A percentile compares a stretch with the other conserved stretches of the same genome.
These are phyloP conservation scores for Pipra filicauda DNA, from an alignment of 2,113 vertebrate genomes.

Conservation along the genomic window DNA sequence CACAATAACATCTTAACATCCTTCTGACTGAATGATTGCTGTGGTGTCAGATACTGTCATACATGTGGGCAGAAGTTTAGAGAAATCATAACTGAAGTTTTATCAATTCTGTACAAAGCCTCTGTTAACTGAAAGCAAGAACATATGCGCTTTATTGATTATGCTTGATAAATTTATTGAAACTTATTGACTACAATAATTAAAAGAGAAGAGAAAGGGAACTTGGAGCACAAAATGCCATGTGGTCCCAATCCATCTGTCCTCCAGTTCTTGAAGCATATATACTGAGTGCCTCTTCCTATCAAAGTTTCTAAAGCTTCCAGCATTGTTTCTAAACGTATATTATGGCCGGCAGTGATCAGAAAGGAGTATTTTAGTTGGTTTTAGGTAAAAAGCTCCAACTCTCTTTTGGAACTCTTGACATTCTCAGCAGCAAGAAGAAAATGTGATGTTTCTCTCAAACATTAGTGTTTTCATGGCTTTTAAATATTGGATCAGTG, in stretches of 20 bases:
- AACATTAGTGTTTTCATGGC: neutral
- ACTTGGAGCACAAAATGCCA: neutral
- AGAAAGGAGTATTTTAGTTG: neutral
- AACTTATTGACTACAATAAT: neutral
- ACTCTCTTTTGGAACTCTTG: neutral
- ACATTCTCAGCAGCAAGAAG: neutral
- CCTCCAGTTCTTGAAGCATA: neutral
- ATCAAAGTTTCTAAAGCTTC: neutral
- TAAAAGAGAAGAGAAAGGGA: neutral
- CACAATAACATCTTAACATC: neutral
- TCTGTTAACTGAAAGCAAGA: neutral
- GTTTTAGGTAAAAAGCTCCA: neutral
- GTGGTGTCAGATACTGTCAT: neutral
- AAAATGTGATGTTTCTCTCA: neutral
- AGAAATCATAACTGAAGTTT: neutral
- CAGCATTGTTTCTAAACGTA: neutral
- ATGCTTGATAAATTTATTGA: neutral
- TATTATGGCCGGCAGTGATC: neutral
- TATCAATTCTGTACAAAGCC: neutral
- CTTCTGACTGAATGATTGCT: neutral
- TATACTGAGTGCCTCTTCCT: neutral
- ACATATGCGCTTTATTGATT: neutral
- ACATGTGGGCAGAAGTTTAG: neutral
- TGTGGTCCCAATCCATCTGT: neutral
- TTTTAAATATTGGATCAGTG: neutral